Conservation (phyloP, 2,797 vertebrate genomes). For the Sarcophilus harrisii region DNA sequence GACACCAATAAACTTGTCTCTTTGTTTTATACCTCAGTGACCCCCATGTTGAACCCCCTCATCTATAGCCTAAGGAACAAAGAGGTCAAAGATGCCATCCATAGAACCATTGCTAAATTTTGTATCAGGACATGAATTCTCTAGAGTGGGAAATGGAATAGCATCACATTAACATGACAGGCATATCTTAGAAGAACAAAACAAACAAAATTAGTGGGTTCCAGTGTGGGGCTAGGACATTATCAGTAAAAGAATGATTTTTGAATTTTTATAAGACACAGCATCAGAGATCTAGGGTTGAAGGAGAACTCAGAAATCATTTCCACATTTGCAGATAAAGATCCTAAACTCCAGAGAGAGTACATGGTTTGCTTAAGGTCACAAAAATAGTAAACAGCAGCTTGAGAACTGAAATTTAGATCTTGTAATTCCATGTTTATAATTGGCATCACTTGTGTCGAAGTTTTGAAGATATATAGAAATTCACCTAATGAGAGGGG, state of each 20-base stretch:
- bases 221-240: background rate
- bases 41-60: constrained; percentile 56
- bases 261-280: background rate
- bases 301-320: background rate
- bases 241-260: background rate
- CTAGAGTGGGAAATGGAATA: background rate
- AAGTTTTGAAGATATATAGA: background rate
- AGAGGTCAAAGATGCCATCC: constrained; percentile 58
- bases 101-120: constrained; percentile 1
- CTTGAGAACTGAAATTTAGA: background rate
- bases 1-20: constrained; percentile 6
- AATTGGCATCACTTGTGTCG: background rate
- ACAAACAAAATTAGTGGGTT: background rate
- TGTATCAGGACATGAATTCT: background rate
- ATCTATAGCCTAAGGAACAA: constrained; percentile 67
- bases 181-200: background rate
- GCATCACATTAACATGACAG: background rate
- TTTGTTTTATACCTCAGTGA: constrained; percentile 35
- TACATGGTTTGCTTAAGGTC: background rate
- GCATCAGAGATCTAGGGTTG: background rate
- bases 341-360: background rate
- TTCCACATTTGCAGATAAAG: background rate
- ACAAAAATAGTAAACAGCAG: background rate
- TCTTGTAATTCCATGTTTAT: background rate
- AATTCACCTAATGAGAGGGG: background rate